Base-by-base conservation (phyloP, 2,113 vertebrate genomes). In the Geococcyx californianus region DNA sequence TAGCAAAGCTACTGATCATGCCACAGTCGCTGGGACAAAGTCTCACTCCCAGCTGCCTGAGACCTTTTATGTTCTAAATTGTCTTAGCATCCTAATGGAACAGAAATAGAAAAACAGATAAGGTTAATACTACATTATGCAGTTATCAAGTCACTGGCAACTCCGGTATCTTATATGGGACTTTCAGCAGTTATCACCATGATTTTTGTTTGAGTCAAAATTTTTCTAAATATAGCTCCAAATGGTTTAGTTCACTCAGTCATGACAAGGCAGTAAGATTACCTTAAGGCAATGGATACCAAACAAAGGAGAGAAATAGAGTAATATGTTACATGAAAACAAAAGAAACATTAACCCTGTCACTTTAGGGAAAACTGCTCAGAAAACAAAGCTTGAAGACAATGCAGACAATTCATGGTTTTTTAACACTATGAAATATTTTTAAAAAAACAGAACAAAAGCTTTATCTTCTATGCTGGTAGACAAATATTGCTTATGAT, bases 231-330 rank as follows among this genome's bases (percentile, higher is more conserved):
- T 84, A 74, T 42, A 83, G 44, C 12, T 51, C 52, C 70, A 95
- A 96, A 84, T 54, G 42, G 62, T 90, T 96, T 68, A 26, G n/a
- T 87, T 93, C 52, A 59, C 33, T 33, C 70, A 94, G 67, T 38
- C 24, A 8, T 67, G 72, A 93, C 38, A 28, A 56, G 74, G 31
- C 33, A 60, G 70, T 84, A 93, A 96, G 93, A 92, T 76, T 68
- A n/a, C 33, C 64, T 47, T 90, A 76, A 92, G 45, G 26, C 12
- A 3, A 33, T 96, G 72, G 60, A 90, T 15, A 42, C 9, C 0
- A 25, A 94, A 93, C 76, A 93, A 91, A 94, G 47, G n/a, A 92
- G 96, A 90, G 13, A 92, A 58, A 81, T 54, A 40, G 8, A 70
- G 18, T 60, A 79, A 90, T 86, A 49, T 10, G 8, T 66, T 91